phyloP scores from a whole-genome alignment of 1,140 invertebrate genomes.

The Drosophila rufa region DNA sequence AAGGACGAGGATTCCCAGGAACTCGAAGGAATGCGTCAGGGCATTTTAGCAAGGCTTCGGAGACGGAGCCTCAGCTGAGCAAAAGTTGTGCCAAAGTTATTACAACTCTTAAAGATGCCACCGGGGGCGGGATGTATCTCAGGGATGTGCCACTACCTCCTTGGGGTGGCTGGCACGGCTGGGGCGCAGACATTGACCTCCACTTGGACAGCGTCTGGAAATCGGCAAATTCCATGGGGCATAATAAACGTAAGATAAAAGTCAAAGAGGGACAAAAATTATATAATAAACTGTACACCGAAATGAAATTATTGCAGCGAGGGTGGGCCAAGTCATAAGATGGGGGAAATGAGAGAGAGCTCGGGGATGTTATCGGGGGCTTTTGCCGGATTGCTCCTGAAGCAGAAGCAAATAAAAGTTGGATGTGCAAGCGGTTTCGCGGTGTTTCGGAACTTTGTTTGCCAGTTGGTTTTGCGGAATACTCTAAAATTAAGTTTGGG shows the following conservation, averaged over 20 bases:
- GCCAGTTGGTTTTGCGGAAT: constrained; percentile 15
- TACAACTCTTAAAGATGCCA: constrained; percentile 68
- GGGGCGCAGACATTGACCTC: constrained; percentile 66
- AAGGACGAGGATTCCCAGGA: background rate
- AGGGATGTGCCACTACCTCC: constrained; percentile 33
- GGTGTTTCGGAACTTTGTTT: constrained; percentile 36
- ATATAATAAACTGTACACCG: constrained; percentile 80
- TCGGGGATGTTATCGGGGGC: constrained; percentile 2
- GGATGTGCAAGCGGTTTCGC: constrained; percentile 37
- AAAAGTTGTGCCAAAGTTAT: constrained; percentile 79
- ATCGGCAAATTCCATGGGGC: constrained; percentile 80
- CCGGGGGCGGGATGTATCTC: constrained; percentile 22
- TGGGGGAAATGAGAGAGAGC: background rate
- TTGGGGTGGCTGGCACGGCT: background rate
- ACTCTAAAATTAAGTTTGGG: background rate
- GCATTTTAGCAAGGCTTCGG: constrained; percentile 59
- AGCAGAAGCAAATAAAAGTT: constrained; percentile 59
- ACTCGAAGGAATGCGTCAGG: constrained; percentile 67
- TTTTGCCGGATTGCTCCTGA: constrained; percentile 11
- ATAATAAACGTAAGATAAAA: constrained; percentile 84
- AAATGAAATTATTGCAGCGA: constrained; percentile 75
- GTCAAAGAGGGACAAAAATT: constrained; percentile 84
- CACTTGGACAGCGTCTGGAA: constrained; percentile 65
- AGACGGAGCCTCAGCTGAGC: constrained; percentile 26
- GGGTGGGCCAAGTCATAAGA: background rate